phyloP scores from a whole-genome alignment of 2,113 vertebrate species.

The Triplophysa siluroides region DNA sequence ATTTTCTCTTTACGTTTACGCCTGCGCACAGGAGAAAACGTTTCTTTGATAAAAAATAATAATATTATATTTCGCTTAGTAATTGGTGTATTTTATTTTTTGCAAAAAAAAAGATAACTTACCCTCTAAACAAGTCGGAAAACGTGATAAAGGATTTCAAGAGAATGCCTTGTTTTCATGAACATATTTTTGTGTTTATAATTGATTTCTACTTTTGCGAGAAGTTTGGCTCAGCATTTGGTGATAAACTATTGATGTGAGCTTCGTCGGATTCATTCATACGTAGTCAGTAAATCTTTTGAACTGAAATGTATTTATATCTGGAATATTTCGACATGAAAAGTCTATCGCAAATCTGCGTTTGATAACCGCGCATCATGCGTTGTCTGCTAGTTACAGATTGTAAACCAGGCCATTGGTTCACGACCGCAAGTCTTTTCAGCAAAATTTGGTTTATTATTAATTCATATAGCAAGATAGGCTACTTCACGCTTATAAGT shows the following conservation, averaged over 20 bases:
- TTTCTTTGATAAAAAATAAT: too few relatives aligned
- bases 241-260: not conserved
- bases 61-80: too few relatives aligned
- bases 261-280: not conserved
- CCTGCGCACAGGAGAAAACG: not conserved
- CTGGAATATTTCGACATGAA: too few relatives aligned
- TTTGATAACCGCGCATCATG: not conserved
- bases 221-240: slow-evolving; percentile 3
- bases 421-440: not conserved
- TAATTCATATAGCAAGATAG: not conserved
- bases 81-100: too few relatives aligned
- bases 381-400: not conserved
- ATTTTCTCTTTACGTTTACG: not conserved
- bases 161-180: not conserved
- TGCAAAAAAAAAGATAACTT: too few relatives aligned
- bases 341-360: not conserved
- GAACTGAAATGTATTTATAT: too few relatives aligned
- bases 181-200: not conserved
- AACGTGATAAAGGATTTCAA: too few relatives aligned
- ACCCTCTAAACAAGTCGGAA: too few relatives aligned
- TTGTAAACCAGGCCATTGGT: not conserved
- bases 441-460: not conserved
- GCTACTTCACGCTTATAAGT: not conserved
- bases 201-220: not conserved
- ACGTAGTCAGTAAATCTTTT: not conserved